These are phyloP conservation scores for Bufo bufo DNA, from an alignment of 2,113 vertebrate genomes.

Conservation along the genomic window DNA sequence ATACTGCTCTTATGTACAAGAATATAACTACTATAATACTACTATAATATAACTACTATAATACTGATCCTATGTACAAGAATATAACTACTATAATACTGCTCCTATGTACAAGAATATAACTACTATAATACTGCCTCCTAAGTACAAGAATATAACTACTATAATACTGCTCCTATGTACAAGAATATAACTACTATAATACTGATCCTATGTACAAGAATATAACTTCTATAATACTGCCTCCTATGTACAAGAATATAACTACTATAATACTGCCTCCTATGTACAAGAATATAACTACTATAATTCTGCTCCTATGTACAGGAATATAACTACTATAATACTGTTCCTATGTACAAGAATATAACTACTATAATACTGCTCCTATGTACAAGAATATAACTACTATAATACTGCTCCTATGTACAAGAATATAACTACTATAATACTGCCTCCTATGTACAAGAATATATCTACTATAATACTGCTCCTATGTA, in stretches of 20 bases:
- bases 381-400: background rate
- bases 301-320: too few relatives aligned
- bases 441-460: too few relatives aligned
- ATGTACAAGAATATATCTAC: too few relatives aligned
- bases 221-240: constrained; percentile 2
- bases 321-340: constrained; percentile 3
- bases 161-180: constrained; percentile 14
- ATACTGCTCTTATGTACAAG: background rate
- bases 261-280: background rate
- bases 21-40: constrained; percentile 12
- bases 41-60: background rate
- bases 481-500: too few relatives aligned
- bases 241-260: background rate
- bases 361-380: constrained; percentile 5
- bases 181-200: constrained; percentile 12
- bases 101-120: background rate
- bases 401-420: background rate
- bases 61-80: background rate
- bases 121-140: background rate
- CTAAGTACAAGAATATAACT: constrained; percentile 8
- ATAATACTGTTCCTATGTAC: background rate
- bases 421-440: too few relatives aligned
- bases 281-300: too few relatives aligned
- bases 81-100: constrained; percentile 14
- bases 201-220: background rate